Evolutionary conservation across 2,113 vertebrate species (phyloP), one percentile per base, ranked within the genome.

Genomic region (Myotis brandtii): DNA sequence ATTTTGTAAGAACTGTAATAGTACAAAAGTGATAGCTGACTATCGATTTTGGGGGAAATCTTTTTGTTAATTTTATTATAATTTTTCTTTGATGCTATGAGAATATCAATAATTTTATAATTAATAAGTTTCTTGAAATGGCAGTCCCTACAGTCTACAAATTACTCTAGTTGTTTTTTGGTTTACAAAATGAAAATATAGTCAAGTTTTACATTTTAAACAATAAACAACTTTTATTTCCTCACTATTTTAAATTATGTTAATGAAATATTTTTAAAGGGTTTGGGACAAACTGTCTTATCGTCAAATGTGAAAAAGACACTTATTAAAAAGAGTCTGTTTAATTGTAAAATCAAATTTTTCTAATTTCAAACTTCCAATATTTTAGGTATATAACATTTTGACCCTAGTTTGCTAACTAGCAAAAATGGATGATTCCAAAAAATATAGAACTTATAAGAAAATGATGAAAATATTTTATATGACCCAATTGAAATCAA

Each of bases 381-480:
- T 40, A 85, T 40, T 85, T 94, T 86, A 82, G 16, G 10, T 67
- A 72, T 75, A n/a, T 9, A 59, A 2, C 0, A 89, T 72, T 77
- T 90, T 80, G 43, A 76, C 89, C 8, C n/a, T 40, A 84, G 87
- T 80, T 89, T 84, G 18, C 56, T 73, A 87, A 84, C 5, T 67
- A 77, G 64, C 17, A 86, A 95, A 88, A 89, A n/a, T 59, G 10
- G 2, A 48, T 89, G 67, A 80, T 62, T 92, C 14, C 37, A 93
- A 87, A 17, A 90, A 89, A 62, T 89, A n/a, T 6, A 89, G 14
- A 93, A 83, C 8, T 5, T 81, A 50, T 0, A 72, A 66, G 37
- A 86, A 93, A 93, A 90, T 25, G 17, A 54, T 16, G 64, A 93
- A 95, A 34, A 87, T 80, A 90, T 95, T 90, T 95, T 64, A 32